Base-by-base conservation (phyloP, 2,797 vertebrate species). In the Varecia variegata region DNA sequence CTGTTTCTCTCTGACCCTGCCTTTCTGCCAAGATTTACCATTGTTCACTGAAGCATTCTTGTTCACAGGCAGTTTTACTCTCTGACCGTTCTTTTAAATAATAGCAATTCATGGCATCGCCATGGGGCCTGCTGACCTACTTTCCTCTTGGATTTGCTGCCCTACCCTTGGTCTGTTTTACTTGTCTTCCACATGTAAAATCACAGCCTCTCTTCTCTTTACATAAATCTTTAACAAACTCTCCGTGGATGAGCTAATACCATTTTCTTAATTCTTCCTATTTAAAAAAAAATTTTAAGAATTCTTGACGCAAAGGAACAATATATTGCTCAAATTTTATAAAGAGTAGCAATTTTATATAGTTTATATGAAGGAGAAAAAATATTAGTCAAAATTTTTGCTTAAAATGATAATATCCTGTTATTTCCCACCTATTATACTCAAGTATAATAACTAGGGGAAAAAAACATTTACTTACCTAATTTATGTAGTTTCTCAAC, bases 81-180 rank as follows among this genome's bases (percentile, higher is more conserved):
- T 56, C 54, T 56, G 90, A 20, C 88, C 74, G 40, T 17, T 35
- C 76, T 77, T 89, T 87, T 90, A 91, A 87, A 85, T 92, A 85
- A 84, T 10, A 95, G 70, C 43, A 77, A 77, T 90, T 52, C 54
- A n/a, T 70, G 73, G 32, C 80, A 70, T 45, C 21, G 2, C 54
- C 35, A 20, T 10, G 50, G 54, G 90, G 77, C n/a, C 88, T 32
- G 3, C 76, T 93, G 92, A 82, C n/a, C 81, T 71, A 81, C 71
- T 96, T 90, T 88, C 50, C 77, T 93, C 74, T 95, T 82, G 45
- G 40, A 83, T 84, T 96, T 88, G 15, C 84, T 85, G 40, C 14
- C 32, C 56, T 43, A 20, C 3, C 52, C 11, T 80, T 80, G 68
- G 50, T 62, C 70, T 60, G 76, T 43, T 60, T 76, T 60, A 77